Evolutionary conservation across 2,797 vertebrate genomes (phyloP).

Genomic region (Coluber constrictor): DNA sequence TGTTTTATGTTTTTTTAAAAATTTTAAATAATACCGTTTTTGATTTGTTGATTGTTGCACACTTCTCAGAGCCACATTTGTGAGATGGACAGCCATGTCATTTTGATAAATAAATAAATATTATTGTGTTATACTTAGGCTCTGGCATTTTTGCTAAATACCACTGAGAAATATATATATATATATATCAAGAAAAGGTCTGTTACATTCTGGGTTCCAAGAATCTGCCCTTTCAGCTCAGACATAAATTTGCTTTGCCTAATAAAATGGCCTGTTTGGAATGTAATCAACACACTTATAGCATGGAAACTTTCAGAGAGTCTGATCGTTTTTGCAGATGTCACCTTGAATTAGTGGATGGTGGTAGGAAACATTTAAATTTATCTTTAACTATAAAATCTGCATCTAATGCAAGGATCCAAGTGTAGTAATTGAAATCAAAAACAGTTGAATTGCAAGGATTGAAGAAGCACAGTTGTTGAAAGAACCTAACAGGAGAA

Average conservation of each 20-base stretch:
- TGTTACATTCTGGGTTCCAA: slow-evolving; percentile 17
- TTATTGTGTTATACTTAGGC: slow-evolving; percentile 21
- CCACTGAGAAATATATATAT: background rate
- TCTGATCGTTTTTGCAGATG: background rate
- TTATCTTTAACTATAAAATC: background rate
- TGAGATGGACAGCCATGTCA: background rate
- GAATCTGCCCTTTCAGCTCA: slow-evolving; percentile 20
- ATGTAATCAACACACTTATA: slow-evolving; percentile 4
- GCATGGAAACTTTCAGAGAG: background rate
- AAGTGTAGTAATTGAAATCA: background rate
- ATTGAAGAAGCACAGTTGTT: background rate
- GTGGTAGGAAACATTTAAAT: background rate
- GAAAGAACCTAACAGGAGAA: background rate
- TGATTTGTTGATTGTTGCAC: background rate
- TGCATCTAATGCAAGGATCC: fast-evolving
- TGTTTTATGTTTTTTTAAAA: background rate
- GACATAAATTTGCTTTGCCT: slow-evolving; percentile 12
- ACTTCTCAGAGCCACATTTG: background rate
- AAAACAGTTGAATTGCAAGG: background rate
- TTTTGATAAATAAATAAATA: background rate
- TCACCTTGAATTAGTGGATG: slow-evolving; percentile 8
- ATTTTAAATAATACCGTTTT: background rate
- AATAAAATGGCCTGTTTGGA: slow-evolving; percentile 24
- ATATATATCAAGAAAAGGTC: background rate
- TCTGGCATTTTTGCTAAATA: slow-evolving; percentile 23